phyloP scores from a whole-genome alignment of 2,113 vertebrate species.

The Falcunculus frontatus region DNA sequence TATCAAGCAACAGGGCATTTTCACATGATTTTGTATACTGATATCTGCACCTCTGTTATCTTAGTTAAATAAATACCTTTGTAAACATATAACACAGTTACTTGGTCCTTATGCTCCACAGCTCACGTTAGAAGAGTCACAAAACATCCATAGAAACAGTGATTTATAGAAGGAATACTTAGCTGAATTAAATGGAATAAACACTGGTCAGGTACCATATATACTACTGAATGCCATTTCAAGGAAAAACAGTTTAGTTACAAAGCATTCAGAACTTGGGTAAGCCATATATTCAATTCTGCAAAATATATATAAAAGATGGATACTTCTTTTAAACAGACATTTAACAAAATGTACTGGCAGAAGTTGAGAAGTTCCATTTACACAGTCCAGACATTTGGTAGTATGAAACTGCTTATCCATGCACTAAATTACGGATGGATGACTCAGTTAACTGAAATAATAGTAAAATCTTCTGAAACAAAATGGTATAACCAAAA shows the following conservation, averaged over 20 bases:
- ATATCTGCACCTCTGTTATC: conserved; percentile 66
- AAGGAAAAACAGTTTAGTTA: conserved; percentile 55
- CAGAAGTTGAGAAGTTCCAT: conserved; percentile 63
- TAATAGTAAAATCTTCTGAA: not conserved
- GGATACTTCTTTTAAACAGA: conserved; percentile 56
- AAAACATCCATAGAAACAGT: conserved; percentile 71
- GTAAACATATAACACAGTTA: conserved; percentile 72
- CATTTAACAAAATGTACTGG: conserved; percentile 60
- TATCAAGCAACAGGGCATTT: not conserved
- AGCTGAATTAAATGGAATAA: conserved; percentile 63
- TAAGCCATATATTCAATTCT: conserved; percentile 65
- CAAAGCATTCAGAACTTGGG: conserved; percentile 62
- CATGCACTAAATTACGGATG: conserved; percentile 69
- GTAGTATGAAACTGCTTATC: conserved; percentile 64
- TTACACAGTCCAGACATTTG: conserved; percentile 63
- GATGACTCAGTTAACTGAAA: conserved; percentile 27
- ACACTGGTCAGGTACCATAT: conserved; percentile 52
- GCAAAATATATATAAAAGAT: conserved; percentile 72
- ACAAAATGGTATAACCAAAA: conserved; percentile 37
- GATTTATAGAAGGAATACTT: conserved; percentile 67
- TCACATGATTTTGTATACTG: conserved; percentile 17
- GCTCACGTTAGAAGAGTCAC: conserved; percentile 64
- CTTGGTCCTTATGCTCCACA: conserved; percentile 62
- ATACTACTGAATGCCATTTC: conserved; percentile 62
- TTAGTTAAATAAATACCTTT: conserved; percentile 66